Conservation (phyloP, 37 sponge, comb jelly and placozoan genomes). For the Ephydatia muelleri region DNA sequence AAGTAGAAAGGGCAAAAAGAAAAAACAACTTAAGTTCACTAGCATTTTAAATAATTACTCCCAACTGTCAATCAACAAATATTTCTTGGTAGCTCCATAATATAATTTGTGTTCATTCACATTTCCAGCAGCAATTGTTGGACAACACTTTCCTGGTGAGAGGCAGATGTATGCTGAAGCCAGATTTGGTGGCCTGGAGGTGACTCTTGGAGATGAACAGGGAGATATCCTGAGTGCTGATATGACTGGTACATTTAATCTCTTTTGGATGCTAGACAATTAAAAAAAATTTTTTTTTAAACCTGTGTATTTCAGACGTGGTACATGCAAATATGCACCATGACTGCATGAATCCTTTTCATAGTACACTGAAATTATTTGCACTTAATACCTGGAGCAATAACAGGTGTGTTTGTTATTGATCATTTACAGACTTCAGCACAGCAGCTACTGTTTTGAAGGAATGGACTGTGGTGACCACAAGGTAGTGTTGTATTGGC, state of each 20-base stretch:
- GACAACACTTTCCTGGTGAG: constrained; percentile 9
- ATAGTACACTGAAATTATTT: too few relatives aligned
- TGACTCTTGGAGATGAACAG: constrained; percentile 25
- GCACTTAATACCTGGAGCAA: too few relatives aligned
- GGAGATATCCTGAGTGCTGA: constrained; percentile 33
- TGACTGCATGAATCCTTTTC: too few relatives aligned
- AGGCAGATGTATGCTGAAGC: constrained; percentile 26
- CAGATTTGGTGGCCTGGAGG: constrained; percentile 39
- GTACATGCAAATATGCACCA: too few relatives aligned
- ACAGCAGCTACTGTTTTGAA: neutral
- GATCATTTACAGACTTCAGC: neutral
- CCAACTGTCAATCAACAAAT: too few relatives aligned
- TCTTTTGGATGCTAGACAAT: neutral
- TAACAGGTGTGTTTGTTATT: neutral
- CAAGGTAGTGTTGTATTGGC: too few relatives aligned
- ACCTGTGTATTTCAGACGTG: neutral
- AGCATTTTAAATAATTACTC: too few relatives aligned
- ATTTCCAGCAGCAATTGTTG: neutral
- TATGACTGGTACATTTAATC: constrained; percentile 10
- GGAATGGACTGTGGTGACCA: neutral
- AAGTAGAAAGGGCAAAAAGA: too few relatives aligned
- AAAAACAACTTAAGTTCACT: too few relatives aligned
- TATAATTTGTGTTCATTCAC: too few relatives aligned
- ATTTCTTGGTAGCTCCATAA: too few relatives aligned
- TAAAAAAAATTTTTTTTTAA: too few relatives aligned